Base-by-base conservation (phyloP, 2,797 vertebrate species). In the Chelonia mydas region DNA sequence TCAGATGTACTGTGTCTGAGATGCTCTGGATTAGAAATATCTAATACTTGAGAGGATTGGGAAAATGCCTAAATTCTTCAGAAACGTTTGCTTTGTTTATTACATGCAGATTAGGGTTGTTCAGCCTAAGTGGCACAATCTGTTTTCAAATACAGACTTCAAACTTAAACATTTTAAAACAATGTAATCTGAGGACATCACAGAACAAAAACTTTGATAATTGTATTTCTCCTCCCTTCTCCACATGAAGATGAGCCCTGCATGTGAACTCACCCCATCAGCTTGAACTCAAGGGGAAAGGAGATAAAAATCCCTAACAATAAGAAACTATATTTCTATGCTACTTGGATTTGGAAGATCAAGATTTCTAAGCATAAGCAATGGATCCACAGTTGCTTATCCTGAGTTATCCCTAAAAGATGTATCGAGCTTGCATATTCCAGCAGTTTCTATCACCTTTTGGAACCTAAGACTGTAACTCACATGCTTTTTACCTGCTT, bases 21-120 rank as follows among this genome's bases (percentile, higher is more conserved):
- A 47, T 49, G 74, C 3, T 4, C 15, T 87, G 80, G 50, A 95
- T 85, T 91, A 95, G 72, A 94, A 95, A 86, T 59, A 87, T 37
- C 41, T 80, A 87, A 83, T 87, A 76, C 16, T 92, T 90, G 3
- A 77, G 78, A 80, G 28, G 92, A 95, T 61, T 89, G 92, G 55
- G 79, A 83, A 80, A 93, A 81, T 51, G 89, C 82, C 90, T 95
- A 61, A 81, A 23, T 90, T 95, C 55, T 87, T 86, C 53, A 6
- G 68, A 7, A 90, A 50, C 87, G 54, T 79, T 92, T 80, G 19
- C 84, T 88, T 94, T 95, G 5, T 31, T 82, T 84, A 37, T 81
- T 89, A 72, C 76, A 15, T 77, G 13, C 84, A 72, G 31, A 65
- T 9, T 6, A 78, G 21, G 5, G 5, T 81, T 89, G 76, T 59